Evolutionary conservation across 2,888 invertebrate species (phyloP), one percentile per base, ranked within the genome.

Genomic region (Chrysodeixis includens): DNA sequence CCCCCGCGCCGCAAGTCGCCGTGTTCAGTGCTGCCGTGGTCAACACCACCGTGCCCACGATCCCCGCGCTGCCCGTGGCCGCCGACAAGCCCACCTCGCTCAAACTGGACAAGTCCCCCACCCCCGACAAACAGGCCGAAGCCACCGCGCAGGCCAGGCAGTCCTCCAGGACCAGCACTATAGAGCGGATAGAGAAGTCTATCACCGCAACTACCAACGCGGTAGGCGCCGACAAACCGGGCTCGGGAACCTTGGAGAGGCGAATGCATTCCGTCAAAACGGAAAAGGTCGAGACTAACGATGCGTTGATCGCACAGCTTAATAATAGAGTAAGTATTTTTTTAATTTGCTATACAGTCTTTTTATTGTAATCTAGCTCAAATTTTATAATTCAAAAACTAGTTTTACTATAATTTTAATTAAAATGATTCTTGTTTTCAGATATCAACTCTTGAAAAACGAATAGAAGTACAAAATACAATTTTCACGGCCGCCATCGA

Each of bases 401-500:
- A 0, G 6, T n/a, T n/a, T 14, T 40, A n/a, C n/a, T 1, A 14
- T 14, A 14, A 40, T 14, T 4, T 9, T 20, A n/a, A 2, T 20
- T 46, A 2, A 9, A 0, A 12, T 18, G 0, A 1, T 20, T 49
- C 18, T 61, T 54, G 30, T 57, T 84, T 84, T 16, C 89, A 95
- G 95, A 94, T 96, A 91, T 92, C 93, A 81, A 95, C 95, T 85
- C 87, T 96, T 84, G 96, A 96, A 86, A 92, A 92, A 72, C 90
- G 95, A 61, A 88, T 96, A 78, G 96, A 96, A 86, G 95, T 94
- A 83, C 96, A 96, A 88, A 94, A 95, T 77, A 92, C 95, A 46
- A 92, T 91, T 79, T 95, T 96, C 90, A 96, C 95, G 75, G 93
- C 95, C 40, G 96, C 96, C 71, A 96, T 97, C 65, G 96, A 97